Base-by-base conservation (phyloP, 2,797 vertebrate species). In the Mus spretus region DNA sequence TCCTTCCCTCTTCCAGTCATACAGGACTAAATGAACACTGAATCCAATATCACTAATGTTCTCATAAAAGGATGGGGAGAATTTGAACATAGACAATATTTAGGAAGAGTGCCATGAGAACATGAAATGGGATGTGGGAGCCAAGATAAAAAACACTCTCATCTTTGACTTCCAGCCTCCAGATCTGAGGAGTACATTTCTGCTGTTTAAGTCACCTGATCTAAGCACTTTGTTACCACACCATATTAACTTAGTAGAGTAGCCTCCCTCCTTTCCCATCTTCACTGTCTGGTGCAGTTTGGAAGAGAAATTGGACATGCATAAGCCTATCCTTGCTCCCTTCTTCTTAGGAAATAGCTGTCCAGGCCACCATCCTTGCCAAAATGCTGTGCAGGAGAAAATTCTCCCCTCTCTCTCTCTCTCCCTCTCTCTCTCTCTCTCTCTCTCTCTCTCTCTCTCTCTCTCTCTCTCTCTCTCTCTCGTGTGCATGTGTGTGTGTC, bases 41-140 rank as follows among this genome's bases (percentile, higher is more conserved):
- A 93, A 78, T 50, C 81, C 91, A 89, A 37, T 89, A 90, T 80
- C 75, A 91, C 70, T 44, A 53, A 34, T 67, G 57, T 94, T 78
- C 87, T 93, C 81, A 55, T 13, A 28, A 50, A 93, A 93, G 93
- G 37, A 3, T 24, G 44, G 37, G 55, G n/a, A 34, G 74, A 44
- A 84, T 59, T 63, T 77, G 70, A 93, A 59, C 77, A 63, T 24
- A 91, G 84, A 96, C 50, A 87, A 61, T 20, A 67, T n/a, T 65
- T 28, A 57, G 57, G 44, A 55, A 90, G 72, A 91, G 89, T 53
- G 88, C 50, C 17, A 59, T 5, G 14, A 28, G 74, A 90, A 80
- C 53, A n/a, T 3, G 70, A 89, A 78, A 80, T 61, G 26, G 47
- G 3, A 10, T 77, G 26, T 53, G 47, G 6, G 63, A 90, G 79